A percentile compares a stretch with the other conserved stretches of the same genome.
These are phyloP conservation scores for Meloe dianella DNA, from an alignment of 2,888 invertebrate species.

Conservation along the genomic window DNA sequence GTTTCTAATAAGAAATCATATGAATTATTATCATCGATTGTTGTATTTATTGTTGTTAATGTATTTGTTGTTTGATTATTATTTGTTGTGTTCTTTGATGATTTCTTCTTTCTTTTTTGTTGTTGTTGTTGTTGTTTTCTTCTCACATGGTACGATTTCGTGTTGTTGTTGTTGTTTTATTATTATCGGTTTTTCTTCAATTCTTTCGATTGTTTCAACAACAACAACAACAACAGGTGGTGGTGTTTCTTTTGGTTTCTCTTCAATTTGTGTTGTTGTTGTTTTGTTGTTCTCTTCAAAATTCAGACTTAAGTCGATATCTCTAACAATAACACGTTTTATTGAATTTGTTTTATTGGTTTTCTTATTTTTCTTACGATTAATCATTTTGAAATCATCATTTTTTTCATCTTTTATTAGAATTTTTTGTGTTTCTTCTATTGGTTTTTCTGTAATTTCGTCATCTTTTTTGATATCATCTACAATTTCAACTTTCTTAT, in stretches of 20 bases:
- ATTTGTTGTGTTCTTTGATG: conserved; percentile 13
- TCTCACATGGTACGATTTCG: conserved; percentile 24
- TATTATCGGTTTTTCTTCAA: conserved; percentile 36
- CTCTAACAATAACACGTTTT: conserved; percentile 53
- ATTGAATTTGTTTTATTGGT: conserved; percentile 34
- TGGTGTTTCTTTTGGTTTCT: conserved; percentile 19
- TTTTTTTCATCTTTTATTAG: conserved; percentile 25
- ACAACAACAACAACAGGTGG: conserved; percentile 21
- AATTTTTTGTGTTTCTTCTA: conserved; percentile 19
- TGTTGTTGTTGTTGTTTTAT: conserved; percentile 15
- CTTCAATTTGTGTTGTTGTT: conserved; percentile 32
- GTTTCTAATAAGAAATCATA: conserved; percentile 51
- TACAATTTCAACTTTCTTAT: conserved; percentile 34
- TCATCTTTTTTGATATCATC: conserved; percentile 21
- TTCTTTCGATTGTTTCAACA: conserved; percentile 24
- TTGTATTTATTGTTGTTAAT: conserved; percentile 37
- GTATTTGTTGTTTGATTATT: conserved; percentile 40
- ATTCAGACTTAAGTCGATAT: conserved; percentile 44
- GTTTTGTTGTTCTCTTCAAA: conserved; percentile 24
- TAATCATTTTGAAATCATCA: conserved; percentile 11
- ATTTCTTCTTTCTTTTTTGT: conserved; percentile 44
- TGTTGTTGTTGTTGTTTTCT: conserved; percentile 16
- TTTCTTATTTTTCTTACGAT: conserved; percentile 43
- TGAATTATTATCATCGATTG: conserved; percentile 45
- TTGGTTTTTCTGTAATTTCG: conserved; percentile 11